Evolutionary conservation across 1,140 invertebrate species (phyloP).

Genomic region (Tribolium castaneum): DNA sequence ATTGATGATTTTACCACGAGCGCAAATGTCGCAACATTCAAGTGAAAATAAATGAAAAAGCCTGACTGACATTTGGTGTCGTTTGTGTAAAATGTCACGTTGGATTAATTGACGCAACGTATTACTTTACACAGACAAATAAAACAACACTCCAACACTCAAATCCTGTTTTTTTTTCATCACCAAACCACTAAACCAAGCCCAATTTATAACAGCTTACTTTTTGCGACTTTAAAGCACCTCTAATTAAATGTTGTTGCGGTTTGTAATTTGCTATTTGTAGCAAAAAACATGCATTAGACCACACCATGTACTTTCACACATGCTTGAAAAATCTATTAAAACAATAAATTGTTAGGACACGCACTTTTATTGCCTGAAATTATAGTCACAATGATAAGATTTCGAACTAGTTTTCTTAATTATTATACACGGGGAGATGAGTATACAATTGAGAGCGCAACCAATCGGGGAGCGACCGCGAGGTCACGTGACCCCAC

Average conservation of each 20-base stretch:
- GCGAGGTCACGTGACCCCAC: too few species aligned
- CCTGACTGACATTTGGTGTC: neutral
- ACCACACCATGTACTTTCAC: neutral
- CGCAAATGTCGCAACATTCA: neutral
- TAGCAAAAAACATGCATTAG: neutral
- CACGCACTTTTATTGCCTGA: too few species aligned
- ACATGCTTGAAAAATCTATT: neutral
- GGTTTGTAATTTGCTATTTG: neutral
- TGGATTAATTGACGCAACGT: slow-evolving; percentile 11
- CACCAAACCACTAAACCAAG: neutral
- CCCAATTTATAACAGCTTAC: neutral
- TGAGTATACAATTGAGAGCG: too few species aligned
- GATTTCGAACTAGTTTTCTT: too few species aligned
- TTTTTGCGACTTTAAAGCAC: neutral
- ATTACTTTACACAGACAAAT: too few species aligned
- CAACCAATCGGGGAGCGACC: too few species aligned
- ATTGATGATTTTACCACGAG: neutral
- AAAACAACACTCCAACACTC: too few species aligned
- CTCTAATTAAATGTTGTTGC: neutral
- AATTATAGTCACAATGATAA: too few species aligned
- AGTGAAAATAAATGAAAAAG: neutral
- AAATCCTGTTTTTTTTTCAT: neutral
- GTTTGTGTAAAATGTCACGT: neutral
- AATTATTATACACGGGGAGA: too few species aligned
- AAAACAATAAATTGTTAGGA: too few species aligned